Base-by-base conservation (phyloP, 2,797 vertebrate species). In the Cyprinodon diabolis region DNA sequence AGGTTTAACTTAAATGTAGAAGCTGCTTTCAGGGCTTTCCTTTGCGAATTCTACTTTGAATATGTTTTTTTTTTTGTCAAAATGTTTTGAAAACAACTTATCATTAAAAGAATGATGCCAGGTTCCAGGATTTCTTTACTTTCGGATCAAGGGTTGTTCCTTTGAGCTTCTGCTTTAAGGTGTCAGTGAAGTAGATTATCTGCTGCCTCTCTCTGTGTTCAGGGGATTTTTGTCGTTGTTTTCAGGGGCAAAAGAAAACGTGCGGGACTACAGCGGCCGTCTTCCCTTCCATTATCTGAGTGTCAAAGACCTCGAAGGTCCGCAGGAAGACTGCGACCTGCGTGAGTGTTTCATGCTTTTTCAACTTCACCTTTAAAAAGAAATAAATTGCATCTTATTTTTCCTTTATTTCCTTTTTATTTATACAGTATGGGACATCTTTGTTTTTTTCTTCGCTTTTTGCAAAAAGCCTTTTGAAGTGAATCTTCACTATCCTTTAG, bases 241-340 rank as follows among this genome's bases (percentile, higher is more conserved):
- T 66, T 73, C 86, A 96, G 95, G 95, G 23, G 95, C 95, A 2
- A 95, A 94, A 79, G 91, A 94, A 67, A 93, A 94, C 70, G 15
- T 96, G 23, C 86, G 95, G 74, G 95, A 96, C 86, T 94, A 96
- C 91, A 96, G 95, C 23, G 95, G 95, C 54, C 95, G 72, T 74
- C 87, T 96, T 45, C 90, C 95, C 30, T 76, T 75, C 72, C 90
- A 95, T 69, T 96, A 96, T 80, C 89, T 95, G 40, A 89, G 81
- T 78, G 58, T 80, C 23, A 92, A 86, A 67, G 92, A 94, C 14
- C 37, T 90, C 0, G 84, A 93, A 23, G 83, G 66, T 66, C 69
- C 76, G 1, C 88, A 90, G 56, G 90, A 92, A 4, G 87, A 90
- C 55, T 77, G 77, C 1, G 90, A 91, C 25, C 80, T 93, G 19